Conservation (phyloP, 1,140 invertebrate genomes). For the Helicoverpa armigera region DNA sequence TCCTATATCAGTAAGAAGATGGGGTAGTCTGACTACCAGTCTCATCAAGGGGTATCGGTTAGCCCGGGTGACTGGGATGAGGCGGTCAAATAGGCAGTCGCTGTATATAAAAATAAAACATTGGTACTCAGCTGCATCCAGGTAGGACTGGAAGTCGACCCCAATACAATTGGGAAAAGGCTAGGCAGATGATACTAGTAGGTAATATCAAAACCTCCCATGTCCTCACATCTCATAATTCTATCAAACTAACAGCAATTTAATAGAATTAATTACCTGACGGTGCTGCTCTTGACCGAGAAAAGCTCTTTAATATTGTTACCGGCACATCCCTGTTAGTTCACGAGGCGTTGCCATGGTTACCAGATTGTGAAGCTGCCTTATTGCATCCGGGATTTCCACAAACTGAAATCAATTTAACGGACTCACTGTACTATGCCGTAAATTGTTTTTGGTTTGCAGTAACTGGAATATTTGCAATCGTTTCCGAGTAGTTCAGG, state of each 20-base stretch:
- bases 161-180: background rate
- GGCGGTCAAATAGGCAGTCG: no score
- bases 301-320: conserved; percentile 7
- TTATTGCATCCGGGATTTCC: conserved; percentile 44
- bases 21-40: no score
- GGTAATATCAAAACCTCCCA: no score
- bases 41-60: no score
- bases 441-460: background rate
- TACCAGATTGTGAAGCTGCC: conserved; percentile 1
- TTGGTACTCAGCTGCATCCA: no score
- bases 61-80: no score
- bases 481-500: background rate
- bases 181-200: no score
- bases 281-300: conserved; percentile 30
- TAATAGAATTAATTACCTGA: conserved; percentile 17
- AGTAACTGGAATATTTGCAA: background rate
- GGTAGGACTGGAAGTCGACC: no score
- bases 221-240: background rate
- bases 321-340: conserved; percentile 28
- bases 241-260: background rate
- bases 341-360: conserved; percentile 44
- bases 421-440: background rate
- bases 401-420: conserved; percentile 33
- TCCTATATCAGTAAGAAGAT: no score
- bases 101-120: no score